phyloP scores from a whole-genome alignment of 2,888 invertebrate species.

The Synergus japonicus region DNA sequence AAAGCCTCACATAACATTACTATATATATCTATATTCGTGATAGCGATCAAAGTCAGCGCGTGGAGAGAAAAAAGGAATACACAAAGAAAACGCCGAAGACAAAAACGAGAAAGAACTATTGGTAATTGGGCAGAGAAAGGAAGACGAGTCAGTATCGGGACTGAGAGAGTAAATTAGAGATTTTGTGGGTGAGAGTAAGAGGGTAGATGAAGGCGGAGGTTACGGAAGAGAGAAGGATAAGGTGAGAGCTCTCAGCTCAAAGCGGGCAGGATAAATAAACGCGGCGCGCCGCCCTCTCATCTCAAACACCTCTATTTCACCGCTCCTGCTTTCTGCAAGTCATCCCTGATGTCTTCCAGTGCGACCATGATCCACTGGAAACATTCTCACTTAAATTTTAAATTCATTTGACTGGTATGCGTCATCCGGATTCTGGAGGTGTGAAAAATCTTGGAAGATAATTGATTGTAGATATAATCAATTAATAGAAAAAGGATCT shows the following conservation, averaged over 20 bases:
- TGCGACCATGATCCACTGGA: constrained; percentile 29
- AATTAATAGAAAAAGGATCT: neutral
- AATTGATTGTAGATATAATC: neutral
- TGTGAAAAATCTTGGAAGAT: constrained; percentile 9
- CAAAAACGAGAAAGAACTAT: constrained; percentile 35
- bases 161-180: neutral
- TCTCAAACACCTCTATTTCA: constrained; percentile 74
- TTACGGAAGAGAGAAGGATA: constrained; percentile 48
- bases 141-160: neutral
- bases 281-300: constrained; percentile 75
- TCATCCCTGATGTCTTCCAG: constrained; percentile 57
- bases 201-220: constrained; percentile 49
- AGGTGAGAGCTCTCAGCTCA: constrained; percentile 55
- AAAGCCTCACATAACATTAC: constrained; percentile 34
- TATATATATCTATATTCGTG: constrained; percentile 21
- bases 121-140: constrained; percentile 23
- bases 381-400: constrained; percentile 16
- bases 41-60: constrained; percentile 37
- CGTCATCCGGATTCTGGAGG: constrained; percentile 18
- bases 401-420: constrained; percentile 20
- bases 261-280: constrained; percentile 75
- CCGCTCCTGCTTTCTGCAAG: constrained; percentile 66
- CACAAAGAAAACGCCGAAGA: constrained; percentile 39
- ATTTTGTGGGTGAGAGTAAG: constrained; percentile 20
- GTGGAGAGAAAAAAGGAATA: constrained; percentile 34